phyloP scores from a whole-genome alignment of 2,113 vertebrate genomes.

The Marmota flaviventris region DNA sequence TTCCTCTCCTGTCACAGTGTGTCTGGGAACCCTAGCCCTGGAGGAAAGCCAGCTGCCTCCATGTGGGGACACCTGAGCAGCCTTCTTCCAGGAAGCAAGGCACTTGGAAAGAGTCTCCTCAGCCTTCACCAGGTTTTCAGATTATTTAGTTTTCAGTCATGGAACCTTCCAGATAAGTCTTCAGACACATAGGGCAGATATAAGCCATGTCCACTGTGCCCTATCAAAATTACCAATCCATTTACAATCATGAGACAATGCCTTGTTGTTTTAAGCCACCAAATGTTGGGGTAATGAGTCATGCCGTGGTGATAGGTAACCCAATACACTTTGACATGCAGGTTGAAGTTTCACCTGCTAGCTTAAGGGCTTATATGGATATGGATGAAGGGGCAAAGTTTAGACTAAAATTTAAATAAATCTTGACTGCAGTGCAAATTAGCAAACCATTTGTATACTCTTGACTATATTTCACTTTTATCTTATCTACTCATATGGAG shows the following conservation, averaged over 20 bases:
- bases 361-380: background rate
- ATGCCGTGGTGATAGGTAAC: background rate
- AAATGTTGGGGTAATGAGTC: background rate
- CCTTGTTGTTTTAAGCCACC: background rate
- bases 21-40: background rate
- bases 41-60: background rate
- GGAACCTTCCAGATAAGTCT: background rate
- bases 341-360: background rate
- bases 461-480: background rate
- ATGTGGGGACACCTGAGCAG: background rate
- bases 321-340: background rate
- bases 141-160: background rate
- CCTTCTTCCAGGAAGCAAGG: background rate
- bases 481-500: background rate
- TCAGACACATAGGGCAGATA: background rate
- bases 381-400: background rate
- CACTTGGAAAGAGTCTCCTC: background rate
- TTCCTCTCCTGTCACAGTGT: background rate
- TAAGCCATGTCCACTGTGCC: background rate
- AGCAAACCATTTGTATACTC: background rate
- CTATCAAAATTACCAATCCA: background rate
- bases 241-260: background rate
- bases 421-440: background rate
- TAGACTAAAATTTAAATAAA: background rate
- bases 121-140: background rate